Evolutionary conservation across 2,797 vertebrate genomes (phyloP), one percentile per base, ranked within the genome.

Genomic region (Pangasius krempfi): DNA sequence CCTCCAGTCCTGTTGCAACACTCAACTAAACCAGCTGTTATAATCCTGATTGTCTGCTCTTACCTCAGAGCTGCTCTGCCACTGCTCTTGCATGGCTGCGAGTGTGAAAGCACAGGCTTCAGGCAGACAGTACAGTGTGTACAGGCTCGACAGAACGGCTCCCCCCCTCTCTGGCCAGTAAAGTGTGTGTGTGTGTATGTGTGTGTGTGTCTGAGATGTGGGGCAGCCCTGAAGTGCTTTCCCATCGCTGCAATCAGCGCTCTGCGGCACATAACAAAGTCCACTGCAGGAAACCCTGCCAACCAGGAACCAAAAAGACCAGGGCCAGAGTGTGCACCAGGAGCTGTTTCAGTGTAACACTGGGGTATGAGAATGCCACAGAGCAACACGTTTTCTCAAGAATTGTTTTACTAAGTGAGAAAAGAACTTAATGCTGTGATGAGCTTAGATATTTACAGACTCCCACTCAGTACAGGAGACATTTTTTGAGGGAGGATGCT

Each of bases 181-280:
- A 93, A 89, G 56, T 88, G 89, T 80, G 85, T 82, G 89, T 87
- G 72, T 83, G 66, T 89, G 85, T 85, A 54, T 88, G 84, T 86
- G 81, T 89, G 91, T 86, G 78, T 89, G 88, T 83, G 84, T 86
- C 78, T 37, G 84, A 80, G 92, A 92, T 94, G 92, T 95, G 94
- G 94, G 92, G 94, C 95, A 94, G 95, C 95, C 93, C 92, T 92
- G 93, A 94, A 95, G 95, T 94, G 92, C 94, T 95, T 96, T 94
- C 95, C 94, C 94, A 93, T 92, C 92, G 85, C 94, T 95, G 96
- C 95, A 95, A 93, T 89, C 88, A 94, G 92, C 94, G 93, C 94
- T 93, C 91, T 96, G 95, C 95, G 93, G 95, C 95, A 96, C 93
- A 89, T 79, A 89, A 88, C 44, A 56, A 68, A 89, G 88, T 89